phyloP scores from a whole-genome alignment of 1,140 invertebrate genomes.

The Diprion similis region DNA sequence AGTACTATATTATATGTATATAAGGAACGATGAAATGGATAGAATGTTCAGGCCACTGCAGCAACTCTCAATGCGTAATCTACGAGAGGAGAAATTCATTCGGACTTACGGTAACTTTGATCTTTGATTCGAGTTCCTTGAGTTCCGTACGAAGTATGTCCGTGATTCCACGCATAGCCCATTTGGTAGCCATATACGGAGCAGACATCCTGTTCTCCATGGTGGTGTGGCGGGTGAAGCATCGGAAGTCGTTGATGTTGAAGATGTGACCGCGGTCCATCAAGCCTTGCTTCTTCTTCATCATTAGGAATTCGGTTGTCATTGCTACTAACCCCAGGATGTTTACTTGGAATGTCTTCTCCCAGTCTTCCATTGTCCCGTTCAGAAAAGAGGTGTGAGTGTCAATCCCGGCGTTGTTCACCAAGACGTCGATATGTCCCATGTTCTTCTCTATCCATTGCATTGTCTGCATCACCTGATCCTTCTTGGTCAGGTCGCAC shows the following conservation, averaged over 20 bases:
- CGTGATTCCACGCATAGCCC: conserved; percentile 69
- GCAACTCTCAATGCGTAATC: too few species aligned
- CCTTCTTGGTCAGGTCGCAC: conserved; percentile 61
- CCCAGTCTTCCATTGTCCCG: conserved; percentile 59
- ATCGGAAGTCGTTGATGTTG: conserved; percentile 66
- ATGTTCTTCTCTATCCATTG: conserved; percentile 50
- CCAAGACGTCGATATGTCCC: conserved; percentile 59
- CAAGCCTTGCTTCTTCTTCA: conserved; percentile 68
- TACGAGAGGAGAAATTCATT: too few species aligned
- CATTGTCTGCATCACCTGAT: conserved; percentile 59
- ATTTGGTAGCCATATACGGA: conserved; percentile 69
- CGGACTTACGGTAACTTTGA: conserved; percentile 68
- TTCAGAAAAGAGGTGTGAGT: conserved; percentile 29
- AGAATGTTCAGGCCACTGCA: background rate
- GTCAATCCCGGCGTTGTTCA: conserved; percentile 66
- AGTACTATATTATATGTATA: background rate
- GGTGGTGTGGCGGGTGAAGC: conserved; percentile 12
- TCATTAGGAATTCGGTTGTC: conserved; percentile 68
- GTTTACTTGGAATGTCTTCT: conserved; percentile 70
- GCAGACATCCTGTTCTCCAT: conserved; percentile 26
- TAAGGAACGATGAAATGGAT: background rate
- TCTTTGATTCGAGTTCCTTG: conserved; percentile 61
- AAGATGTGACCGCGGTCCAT: conserved; percentile 72
- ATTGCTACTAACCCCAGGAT: conserved; percentile 72
- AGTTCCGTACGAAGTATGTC: conserved; percentile 71